Conservation (phyloP, 2,888 invertebrate genomes). For the Bruchidius siliquastri region DNA sequence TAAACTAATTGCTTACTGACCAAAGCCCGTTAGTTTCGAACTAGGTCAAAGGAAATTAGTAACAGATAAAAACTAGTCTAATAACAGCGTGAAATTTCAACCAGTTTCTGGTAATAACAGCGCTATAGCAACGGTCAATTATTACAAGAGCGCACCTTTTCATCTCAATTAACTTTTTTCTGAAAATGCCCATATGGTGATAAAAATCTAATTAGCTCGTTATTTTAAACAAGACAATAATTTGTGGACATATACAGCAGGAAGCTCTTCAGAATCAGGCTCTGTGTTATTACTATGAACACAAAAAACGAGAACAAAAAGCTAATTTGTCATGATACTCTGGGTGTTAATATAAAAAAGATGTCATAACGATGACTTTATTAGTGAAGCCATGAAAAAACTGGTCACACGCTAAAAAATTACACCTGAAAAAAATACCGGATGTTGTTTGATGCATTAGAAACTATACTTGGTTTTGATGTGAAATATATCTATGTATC, state of each 20-base stretch:
- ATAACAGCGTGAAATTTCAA: not conserved
- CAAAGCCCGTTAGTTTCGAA: not conserved
- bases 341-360: constrained; percentile 3
- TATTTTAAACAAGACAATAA: constrained; percentile 14
- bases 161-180: constrained; percentile 1
- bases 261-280: constrained; percentile 1
- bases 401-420: constrained; percentile 2
- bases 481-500: not conserved
- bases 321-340: constrained; percentile 9
- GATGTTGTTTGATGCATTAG: not conserved
- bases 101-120: not conserved
- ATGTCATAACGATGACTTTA: constrained; percentile 7
- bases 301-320: constrained; percentile 7
- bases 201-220: constrained; percentile 8
- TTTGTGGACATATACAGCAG: constrained; percentile 13
- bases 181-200: constrained; percentile 1
- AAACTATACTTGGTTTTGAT: not conserved
- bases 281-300: not conserved
- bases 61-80: not conserved
- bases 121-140: not conserved
- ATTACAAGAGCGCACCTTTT: not conserved
- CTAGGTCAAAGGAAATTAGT: not conserved
- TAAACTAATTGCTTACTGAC: not conserved
- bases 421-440: constrained; percentile 4
- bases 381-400: constrained; percentile 1